phyloP scores from a whole-genome alignment of 2,888 invertebrate species.

The Hyles lineata region DNA sequence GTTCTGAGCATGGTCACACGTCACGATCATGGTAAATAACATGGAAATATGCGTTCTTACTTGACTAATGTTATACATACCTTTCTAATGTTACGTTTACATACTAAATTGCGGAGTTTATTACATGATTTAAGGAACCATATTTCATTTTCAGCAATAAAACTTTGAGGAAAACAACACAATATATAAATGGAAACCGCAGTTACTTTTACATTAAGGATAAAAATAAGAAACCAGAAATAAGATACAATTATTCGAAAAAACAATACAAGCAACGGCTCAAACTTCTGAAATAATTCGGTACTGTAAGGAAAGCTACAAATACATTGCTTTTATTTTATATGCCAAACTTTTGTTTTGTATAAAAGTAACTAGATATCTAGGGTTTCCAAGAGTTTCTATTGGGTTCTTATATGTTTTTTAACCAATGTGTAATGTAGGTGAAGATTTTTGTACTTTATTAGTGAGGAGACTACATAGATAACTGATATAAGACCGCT shows the following conservation, averaged over 20 bases:
- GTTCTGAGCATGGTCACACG: neutral
- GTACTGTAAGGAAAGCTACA: conserved; percentile 35
- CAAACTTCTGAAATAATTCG: conserved; percentile 35
- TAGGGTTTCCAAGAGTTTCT: neutral
- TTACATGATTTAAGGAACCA: neutral
- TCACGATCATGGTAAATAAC: neutral
- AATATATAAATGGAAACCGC: conserved; percentile 14
- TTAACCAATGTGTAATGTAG: no score
- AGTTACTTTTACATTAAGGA: conserved; percentile 24
- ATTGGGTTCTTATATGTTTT: neutral
- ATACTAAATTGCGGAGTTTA: neutral
- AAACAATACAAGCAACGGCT: conserved; percentile 24
- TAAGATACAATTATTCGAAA: conserved; percentile 25
- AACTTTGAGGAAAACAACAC: conserved; percentile 40
- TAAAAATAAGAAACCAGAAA: conserved; percentile 15
- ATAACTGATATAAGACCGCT: no score
- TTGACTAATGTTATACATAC: no score
- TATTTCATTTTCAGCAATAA: neutral
- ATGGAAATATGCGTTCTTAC: neutral
- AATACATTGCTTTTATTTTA: conserved; percentile 41
- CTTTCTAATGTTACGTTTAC: no score
- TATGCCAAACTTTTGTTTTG: conserved; percentile 19
- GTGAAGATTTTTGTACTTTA: no score
- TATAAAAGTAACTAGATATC: neutral
- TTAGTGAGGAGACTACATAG: no score